phyloP scores from a whole-genome alignment of 2,113 vertebrate genomes.

The Pteropus alecto region DNA sequence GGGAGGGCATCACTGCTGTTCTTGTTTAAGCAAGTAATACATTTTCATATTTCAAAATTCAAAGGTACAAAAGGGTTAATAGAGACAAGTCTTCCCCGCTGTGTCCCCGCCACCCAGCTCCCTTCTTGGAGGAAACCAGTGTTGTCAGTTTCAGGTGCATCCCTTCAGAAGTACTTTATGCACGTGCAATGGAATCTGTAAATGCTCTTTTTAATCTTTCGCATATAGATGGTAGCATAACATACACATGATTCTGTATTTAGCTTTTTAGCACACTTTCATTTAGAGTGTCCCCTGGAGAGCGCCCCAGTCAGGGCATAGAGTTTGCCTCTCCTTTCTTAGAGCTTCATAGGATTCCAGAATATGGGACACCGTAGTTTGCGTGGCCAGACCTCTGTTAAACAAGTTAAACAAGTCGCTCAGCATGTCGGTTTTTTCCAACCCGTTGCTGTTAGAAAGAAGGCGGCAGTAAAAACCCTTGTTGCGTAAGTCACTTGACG shows the following conservation, averaged over 20 bases:
- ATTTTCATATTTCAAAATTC: not conserved
- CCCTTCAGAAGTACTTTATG: not conserved
- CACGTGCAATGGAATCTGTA: not conserved
- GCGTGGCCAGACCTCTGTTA: not conserved
- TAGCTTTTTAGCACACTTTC: not conserved
- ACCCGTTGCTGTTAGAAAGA: not conserved
- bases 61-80: not conserved
- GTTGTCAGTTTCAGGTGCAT: not conserved
- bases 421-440: not conserved
- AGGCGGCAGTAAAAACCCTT: not conserved
- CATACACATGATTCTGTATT: rapidly evolving
- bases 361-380: rapidly evolving
- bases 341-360: not conserved
- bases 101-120: not conserved
- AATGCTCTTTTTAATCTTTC: not conserved
- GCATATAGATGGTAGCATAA: not conserved
- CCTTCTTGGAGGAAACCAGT: not conserved
- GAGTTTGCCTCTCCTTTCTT: not conserved
- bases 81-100: not conserved
- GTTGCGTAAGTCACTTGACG: not conserved
- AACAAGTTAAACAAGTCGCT: no score
- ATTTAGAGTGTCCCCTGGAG: not conserved
- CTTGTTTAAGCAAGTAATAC: not conserved
- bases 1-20: not conserved
- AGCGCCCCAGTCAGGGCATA: rapidly evolving